Base-by-base conservation (phyloP, 1,140 invertebrate species). In the Choristoneura fumiferana region DNA sequence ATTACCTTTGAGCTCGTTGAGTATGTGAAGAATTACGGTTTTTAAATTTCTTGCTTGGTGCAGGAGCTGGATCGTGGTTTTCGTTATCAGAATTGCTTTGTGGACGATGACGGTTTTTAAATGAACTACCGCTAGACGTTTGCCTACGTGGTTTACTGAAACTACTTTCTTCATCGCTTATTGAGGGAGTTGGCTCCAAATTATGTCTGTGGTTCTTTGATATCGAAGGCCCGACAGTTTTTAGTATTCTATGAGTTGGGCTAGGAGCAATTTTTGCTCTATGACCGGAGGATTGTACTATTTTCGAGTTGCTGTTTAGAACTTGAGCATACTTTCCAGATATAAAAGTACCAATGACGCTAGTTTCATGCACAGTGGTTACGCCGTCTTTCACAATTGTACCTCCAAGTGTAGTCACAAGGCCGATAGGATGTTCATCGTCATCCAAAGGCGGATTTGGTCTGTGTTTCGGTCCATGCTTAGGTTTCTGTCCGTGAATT, bases 321-420 rank as follows among this genome's bases (percentile, higher is more conserved):
- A 97, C 94, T 81, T 95, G 94, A 6, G 95, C 95, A 72, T 97
- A 97, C 83, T 96, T 96, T 54, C 95, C 95, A 55, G 94, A 95
- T 67, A 97, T 95, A 71, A 94, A 95, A 4, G 96, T 97, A 2
- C 96, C 96, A 69, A 97, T 95, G 9, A 97, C 95, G 73, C 94
- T 96, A 0, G 95, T 97, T 87, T 96, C 95, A 71, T 96, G 95
- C 6, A 96, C 93, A 0, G 95, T 97, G 0, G 95, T 96, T 0
- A 94, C 73, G 1, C 95, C 96, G 75, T 96, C 94, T 72, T 95
- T 94, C 1, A 96, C 93, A 33, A 96, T 92, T 1, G 95, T 96
- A 14, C 95, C 95, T 34, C 95, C 95, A 5, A 96, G 89, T 71
- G 93, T 95, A 1, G 95, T 96, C 0, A 96, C 94, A 36, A 96